Base-by-base conservation (phyloP, 2,113 vertebrate species). In the Chrysochloris asiatica region DNA sequence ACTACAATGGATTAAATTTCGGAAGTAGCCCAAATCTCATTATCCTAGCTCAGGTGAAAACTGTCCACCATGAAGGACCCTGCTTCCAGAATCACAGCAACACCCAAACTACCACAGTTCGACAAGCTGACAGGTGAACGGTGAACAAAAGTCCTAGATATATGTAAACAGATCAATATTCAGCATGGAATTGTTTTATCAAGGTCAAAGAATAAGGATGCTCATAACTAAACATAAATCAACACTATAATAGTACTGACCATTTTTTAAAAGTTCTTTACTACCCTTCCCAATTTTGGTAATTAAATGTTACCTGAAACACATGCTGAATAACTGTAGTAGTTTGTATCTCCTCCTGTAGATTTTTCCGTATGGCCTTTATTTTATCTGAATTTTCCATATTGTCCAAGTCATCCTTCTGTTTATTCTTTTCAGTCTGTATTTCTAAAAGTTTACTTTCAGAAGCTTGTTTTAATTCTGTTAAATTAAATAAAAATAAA, bases 301-400 rank as follows among this genome's bases (percentile, higher is more conserved):
- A 72, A 36, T 69, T 69, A 19, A 52, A 48, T 5, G 1, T 97
- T 97, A 98, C 98, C 98, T 98, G 98, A 48, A 98, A 96, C 2
- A 98, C 48, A 26, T 97, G 94, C 72, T 98, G 97, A 95, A 98
- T 77, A 79, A 98, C 0, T 50, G 94, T 78, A 61, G 90, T 95
- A 0, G 71, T 9, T 0, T 92, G 2, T 89, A 83, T 97, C 43
- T 98, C 97, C 67, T 0, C 26, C 94, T 96, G 19, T 7, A 98
- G 84, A 0, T 33, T 86, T 12, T 19, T 0, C 45, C 4, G 7
- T 14, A 96, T 56, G 14, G 22, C 30, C 63, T 95, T 50, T 69
- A 97, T 0, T 0, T 14, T 54, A 21, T 72, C 7, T 0, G 26
- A 30, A 3, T 4, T 22, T 71, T 86, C 9, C 73, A 9, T 28